Percentiles rank a stretch among this genome's conserved stretches.
Conservation (phyloP, 2,113 vertebrate genomes). For the Dicerorhinus sumatrensis region DNA sequence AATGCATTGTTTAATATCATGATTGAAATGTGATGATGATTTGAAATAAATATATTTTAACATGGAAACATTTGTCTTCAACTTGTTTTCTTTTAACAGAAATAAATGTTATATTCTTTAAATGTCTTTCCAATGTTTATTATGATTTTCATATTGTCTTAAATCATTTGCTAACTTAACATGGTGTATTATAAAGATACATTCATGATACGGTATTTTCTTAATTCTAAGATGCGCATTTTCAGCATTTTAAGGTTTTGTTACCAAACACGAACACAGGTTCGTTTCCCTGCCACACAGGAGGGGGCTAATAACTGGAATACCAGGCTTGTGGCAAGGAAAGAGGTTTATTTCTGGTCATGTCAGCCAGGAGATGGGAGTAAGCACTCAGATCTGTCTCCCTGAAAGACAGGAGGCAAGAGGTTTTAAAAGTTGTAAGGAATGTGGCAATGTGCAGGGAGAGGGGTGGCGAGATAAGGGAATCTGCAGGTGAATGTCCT, state of each 20-base stretch:
- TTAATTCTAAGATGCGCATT: not conserved
- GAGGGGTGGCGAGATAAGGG: too few relatives aligned
- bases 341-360: too few relatives aligned
- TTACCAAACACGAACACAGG: too few relatives aligned
- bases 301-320: too few relatives aligned
- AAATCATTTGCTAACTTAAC: not conserved
- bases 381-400: too few relatives aligned
- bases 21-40: not conserved
- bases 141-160: not conserved
- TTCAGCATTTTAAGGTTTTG: not conserved
- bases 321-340: too few relatives aligned
- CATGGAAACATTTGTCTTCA: not conserved
- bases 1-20: not conserved
- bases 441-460: too few relatives aligned
- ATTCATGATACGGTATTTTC: not conserved
- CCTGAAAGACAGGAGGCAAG: too few relatives aligned
- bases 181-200: not conserved
- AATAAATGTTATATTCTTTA: not conserved
- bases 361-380: too few relatives aligned
- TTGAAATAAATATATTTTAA: constrained; percentile 32
- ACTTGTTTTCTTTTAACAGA: not conserved
- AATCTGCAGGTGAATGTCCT: too few relatives aligned
- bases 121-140: not conserved
- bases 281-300: too few relatives aligned
- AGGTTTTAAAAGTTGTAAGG: too few relatives aligned